Conservation (phyloP, 2,888 invertebrate genomes). For the Eristalinus aeneus region DNA sequence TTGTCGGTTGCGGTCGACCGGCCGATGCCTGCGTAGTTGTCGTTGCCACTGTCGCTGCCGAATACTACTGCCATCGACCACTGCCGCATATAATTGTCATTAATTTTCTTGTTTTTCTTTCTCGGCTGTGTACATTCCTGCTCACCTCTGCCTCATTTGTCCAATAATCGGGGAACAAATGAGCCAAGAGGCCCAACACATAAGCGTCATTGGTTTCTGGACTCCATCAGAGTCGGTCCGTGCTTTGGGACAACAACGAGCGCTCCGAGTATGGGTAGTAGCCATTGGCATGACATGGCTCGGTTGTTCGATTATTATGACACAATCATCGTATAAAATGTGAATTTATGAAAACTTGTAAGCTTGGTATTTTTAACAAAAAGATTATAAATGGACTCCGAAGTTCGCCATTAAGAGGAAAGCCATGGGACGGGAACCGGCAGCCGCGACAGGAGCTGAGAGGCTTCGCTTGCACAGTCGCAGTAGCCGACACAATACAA, state of each 20-base stretch:
- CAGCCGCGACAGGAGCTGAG: slow-evolving; percentile 13
- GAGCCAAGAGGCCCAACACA: slow-evolving; percentile 46
- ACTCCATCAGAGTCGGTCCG: not conserved
- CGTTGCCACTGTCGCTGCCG: slow-evolving; percentile 18
- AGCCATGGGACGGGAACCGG: slow-evolving; percentile 13
- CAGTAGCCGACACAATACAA: slow-evolving; percentile 22
- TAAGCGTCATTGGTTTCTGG: slow-evolving; percentile 26
- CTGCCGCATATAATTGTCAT: slow-evolving; percentile 61
- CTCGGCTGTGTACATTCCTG: slow-evolving; percentile 32
- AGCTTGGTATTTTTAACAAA: slow-evolving; percentile 69
- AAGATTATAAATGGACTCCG: slow-evolving; percentile 69
- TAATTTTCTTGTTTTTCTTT: slow-evolving; percentile 69
- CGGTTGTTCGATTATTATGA: slow-evolving; percentile 69
- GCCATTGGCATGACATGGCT: slow-evolving; percentile 31
- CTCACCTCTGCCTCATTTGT: slow-evolving; percentile 56
- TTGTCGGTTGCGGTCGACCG: slow-evolving; percentile 4
- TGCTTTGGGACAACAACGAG: not conserved
- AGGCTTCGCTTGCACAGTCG: slow-evolving; percentile 17
- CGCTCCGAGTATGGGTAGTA: slow-evolving; percentile 1
- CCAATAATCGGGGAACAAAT: slow-evolving; percentile 68
- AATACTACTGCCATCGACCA: slow-evolving; percentile 22
- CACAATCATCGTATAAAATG: slow-evolving; percentile 70
- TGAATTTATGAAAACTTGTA: slow-evolving; percentile 71
- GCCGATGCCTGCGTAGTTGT: slow-evolving; percentile 26
- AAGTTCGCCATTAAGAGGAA: slow-evolving; percentile 63